Percentiles rank a stretch among this genome's conserved stretches.
Evolutionary conservation across 2,888 invertebrate genomes (phyloP).

Genomic region (Parasteatoda lunata): DNA sequence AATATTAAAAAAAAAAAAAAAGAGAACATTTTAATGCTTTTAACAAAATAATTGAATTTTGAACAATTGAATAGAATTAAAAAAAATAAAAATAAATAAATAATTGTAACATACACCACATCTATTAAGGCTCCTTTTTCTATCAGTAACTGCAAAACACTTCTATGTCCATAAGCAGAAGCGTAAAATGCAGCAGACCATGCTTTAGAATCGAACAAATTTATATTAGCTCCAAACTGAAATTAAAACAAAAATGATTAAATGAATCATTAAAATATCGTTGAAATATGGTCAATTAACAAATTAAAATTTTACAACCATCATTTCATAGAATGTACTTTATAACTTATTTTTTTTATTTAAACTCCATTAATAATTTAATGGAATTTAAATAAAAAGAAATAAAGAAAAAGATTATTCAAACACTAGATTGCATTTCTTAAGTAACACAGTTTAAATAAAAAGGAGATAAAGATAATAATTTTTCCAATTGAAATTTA

Average conservation of each 20-base stretch:
- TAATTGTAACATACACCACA: constrained; percentile 72
- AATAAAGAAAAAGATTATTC: too few relatives aligned
- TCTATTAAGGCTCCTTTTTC: constrained; percentile 74
- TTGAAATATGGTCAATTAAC: too few relatives aligned
- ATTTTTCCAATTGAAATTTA: too few relatives aligned
- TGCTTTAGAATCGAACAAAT: constrained; percentile 74
- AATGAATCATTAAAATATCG: too few relatives aligned
- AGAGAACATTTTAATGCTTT: not conserved
- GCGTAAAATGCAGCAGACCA: constrained; percentile 76
- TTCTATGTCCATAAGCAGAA: constrained; percentile 75
- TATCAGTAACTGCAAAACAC: constrained; percentile 74
- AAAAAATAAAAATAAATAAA: not conserved
- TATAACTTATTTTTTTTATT: too few relatives aligned
- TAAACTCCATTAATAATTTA: too few relatives aligned
- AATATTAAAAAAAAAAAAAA: not conserved
- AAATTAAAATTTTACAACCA: not conserved
- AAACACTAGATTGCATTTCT: too few relatives aligned
- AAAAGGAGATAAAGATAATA: too few relatives aligned
- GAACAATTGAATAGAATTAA: not conserved
- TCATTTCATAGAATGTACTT: not conserved
- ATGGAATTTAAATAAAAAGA: too few relatives aligned
- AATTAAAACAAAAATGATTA: not conserved
- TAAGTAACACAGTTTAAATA: too few relatives aligned
- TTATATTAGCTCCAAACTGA: constrained; percentile 74
- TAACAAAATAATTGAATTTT: not conserved